These are phyloP conservation scores for Sphenodon punctatus DNA, from an alignment of 2,797 vertebrate genomes.

Conservation along the genomic window DNA sequence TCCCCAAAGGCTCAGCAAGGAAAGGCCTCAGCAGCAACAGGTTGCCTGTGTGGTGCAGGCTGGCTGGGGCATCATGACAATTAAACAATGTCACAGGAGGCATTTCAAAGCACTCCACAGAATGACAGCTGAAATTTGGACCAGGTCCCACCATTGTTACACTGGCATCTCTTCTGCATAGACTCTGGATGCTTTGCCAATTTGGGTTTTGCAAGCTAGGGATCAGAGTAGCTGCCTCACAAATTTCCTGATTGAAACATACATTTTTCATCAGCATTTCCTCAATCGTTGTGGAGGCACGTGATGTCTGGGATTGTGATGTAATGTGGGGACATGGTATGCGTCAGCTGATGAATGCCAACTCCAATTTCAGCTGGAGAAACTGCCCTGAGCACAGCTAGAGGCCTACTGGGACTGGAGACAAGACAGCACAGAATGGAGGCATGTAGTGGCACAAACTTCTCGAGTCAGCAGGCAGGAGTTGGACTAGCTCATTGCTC, in stretches of 20 bases:
- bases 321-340: not conserved
- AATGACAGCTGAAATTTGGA: not conserved
- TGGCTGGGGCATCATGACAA: not conserved
- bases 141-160: not conserved
- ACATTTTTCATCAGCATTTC: not conserved
- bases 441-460: not conserved
- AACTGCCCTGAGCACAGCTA: not conserved
- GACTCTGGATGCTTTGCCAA: not conserved
- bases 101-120: not conserved
- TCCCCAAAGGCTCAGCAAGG: too few relatives aligned
- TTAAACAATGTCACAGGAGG: not conserved
- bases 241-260: too few relatives aligned
- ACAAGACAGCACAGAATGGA: not conserved
- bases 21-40: too few relatives aligned
- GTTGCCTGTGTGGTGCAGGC: too few relatives aligned
- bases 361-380: not conserved
- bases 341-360: not conserved
- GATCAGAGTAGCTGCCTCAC: not conserved
- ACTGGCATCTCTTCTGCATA: not conserved
- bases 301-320: not conserved
- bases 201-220: not conserved
- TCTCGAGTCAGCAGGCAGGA: not conserved
- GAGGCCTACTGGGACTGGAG: not conserved
- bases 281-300: not conserved
- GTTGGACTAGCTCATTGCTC: conserved; percentile 40